phyloP scores from a whole-genome alignment of 2,113 vertebrate genomes.

The Noctilio leporinus region DNA sequence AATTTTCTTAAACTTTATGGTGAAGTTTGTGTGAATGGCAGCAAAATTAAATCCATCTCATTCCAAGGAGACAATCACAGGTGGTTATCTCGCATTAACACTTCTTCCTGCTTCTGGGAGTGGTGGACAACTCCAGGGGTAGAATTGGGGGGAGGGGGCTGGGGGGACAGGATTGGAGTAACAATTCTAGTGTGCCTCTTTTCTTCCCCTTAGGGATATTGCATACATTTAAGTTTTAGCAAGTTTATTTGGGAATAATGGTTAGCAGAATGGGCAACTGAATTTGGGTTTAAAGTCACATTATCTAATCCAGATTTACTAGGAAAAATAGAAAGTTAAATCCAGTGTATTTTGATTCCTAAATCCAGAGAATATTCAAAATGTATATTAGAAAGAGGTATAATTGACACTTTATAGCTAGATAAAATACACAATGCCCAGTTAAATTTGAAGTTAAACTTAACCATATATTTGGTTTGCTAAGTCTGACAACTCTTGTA shows the following conservation, averaged over 20 bases:
- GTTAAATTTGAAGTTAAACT: neutral
- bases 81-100: no score
- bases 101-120: neutral
- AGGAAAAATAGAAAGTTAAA: neutral
- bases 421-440: neutral
- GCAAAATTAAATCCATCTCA: neutral
- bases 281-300: conserved; percentile 18
- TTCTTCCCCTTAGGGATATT: neutral
- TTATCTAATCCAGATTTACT: neutral
- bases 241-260: neutral
- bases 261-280: neutral
- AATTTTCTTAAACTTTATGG: neutral
- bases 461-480: neutral
- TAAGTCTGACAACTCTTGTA: neutral
- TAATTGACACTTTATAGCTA: neutral
- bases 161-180: neutral
- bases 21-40: neutral
- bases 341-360: neutral
- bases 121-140: rapidly evolving
- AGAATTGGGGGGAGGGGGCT: no score
- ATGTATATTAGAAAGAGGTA: neutral
- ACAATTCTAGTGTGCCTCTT: neutral
- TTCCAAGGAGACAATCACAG: neutral
- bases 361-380: neutral
- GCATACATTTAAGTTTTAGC: neutral